These are phyloP conservation scores for Brachynemurus nebulosus DNA, from an alignment of 2,888 invertebrate species.

Conservation along the genomic window DNA sequence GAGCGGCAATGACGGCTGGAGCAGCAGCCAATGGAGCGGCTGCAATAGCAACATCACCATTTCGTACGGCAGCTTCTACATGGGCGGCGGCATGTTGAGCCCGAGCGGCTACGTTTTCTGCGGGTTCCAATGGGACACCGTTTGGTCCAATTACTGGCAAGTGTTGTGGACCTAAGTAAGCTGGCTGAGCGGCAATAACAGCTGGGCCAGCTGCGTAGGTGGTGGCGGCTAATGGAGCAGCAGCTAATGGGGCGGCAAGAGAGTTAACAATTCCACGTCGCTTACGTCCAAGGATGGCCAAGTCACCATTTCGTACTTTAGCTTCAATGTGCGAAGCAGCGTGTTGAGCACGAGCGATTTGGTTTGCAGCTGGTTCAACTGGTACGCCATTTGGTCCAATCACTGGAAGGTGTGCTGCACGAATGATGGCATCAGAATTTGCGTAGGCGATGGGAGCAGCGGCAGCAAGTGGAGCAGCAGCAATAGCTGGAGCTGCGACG, in stretches of 20 bases:
- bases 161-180: constrained; percentile 3
- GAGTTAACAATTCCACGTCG: too few species aligned
- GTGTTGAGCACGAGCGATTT: constrained; percentile 37
- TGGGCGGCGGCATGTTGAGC: constrained; percentile 4
- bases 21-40: background rate
- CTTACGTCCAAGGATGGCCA: constrained; percentile 19
- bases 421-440: too few species aligned
- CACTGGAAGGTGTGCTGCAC: constrained; percentile 26
- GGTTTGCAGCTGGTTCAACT: constrained; percentile 36
- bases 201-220: constrained; percentile 3
- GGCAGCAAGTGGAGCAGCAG: constrained; percentile 2
- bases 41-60: constrained; percentile 1
- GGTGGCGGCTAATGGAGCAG: background rate
- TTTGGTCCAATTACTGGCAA: constrained; percentile 9
- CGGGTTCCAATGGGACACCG: constrained; percentile 9
- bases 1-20: constrained; percentile 1
- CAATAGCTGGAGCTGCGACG: constrained; percentile 17
- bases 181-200: constrained; percentile 4
- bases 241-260: too few species aligned
- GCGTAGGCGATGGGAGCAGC: too few species aligned
- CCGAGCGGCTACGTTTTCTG: constrained; percentile 8
- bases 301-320: constrained; percentile 8
- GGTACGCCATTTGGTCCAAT: constrained; percentile 26
- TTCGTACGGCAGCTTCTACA: constrained; percentile 1
- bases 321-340: constrained; percentile 11